phyloP scores from a whole-genome alignment of 2,797 vertebrate genomes.

The Micropoecilia bifurca region DNA sequence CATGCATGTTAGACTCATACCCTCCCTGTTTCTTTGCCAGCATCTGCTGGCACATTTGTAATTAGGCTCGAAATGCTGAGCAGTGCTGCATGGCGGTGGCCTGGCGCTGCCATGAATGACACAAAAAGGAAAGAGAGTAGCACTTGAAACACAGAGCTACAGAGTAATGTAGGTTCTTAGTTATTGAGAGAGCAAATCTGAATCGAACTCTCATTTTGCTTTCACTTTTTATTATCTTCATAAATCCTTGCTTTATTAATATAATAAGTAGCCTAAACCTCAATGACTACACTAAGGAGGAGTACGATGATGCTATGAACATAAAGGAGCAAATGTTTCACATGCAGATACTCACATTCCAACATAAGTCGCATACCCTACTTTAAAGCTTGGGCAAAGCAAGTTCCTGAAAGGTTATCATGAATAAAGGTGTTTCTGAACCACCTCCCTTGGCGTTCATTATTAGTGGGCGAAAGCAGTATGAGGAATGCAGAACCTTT shows the following conservation, averaged over 20 bases:
- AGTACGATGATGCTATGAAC: conserved; percentile 78
- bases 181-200: conserved; percentile 36
- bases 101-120: conserved; percentile 63
- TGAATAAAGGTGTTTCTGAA: conserved; percentile 58
- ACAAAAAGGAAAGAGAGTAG: conserved; percentile 45
- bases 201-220: neutral
- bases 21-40: conserved; percentile 60
- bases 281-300: conserved; percentile 81
- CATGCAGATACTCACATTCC: conserved; percentile 31
- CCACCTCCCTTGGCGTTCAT: conserved; percentile 57
- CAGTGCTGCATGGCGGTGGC: conserved; percentile 51
- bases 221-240: conserved; percentile 21
- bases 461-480: conserved; percentile 68
- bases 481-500: conserved; percentile 56
- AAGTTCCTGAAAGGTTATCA: conserved; percentile 42
- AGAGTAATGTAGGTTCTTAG: conserved; percentile 21
- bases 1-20: conserved; percentile 73
- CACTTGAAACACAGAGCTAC: conserved; percentile 28
- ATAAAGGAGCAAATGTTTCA: conserved; percentile 81
- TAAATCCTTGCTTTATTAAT: neutral
- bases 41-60: conserved; percentile 69
- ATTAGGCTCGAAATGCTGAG: conserved; percentile 72
- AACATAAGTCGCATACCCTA: conserved; percentile 21
- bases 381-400: conserved; percentile 47
- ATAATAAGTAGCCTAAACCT: conserved; percentile 63